phyloP scores from a whole-genome alignment of 2,888 invertebrate species.

The Phania funesta region DNA sequence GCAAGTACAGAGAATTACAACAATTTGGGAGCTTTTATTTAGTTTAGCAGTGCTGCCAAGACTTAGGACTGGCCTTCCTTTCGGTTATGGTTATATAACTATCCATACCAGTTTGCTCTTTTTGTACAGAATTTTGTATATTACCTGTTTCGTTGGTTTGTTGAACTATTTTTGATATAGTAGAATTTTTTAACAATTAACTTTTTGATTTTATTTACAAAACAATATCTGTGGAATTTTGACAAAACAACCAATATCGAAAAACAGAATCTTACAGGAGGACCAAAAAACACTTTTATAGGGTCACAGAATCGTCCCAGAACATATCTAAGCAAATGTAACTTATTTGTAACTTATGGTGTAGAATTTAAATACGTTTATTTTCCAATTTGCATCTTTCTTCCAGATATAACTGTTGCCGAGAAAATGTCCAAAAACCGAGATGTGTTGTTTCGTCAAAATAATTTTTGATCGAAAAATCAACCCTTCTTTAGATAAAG shows the following conservation, averaged over 20 bases:
- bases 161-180: too few species aligned
- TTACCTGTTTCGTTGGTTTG: too few species aligned
- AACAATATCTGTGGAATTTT: neutral
- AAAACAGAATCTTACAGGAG: neutral
- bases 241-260: neutral
- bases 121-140: too few species aligned
- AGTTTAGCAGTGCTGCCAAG: too few species aligned
- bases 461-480: constrained; percentile 28
- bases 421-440: constrained; percentile 16
- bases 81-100: too few species aligned
- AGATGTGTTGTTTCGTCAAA: constrained; percentile 20
- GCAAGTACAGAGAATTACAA: too few species aligned
- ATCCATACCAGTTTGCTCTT: too few species aligned
- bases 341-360: neutral
- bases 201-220: too few species aligned
- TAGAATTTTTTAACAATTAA: too few species aligned
- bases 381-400: neutral
- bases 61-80: too few species aligned
- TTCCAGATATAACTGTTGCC: neutral
- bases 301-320: neutral
- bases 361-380: constrained; percentile 3
- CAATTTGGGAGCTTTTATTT: too few species aligned
- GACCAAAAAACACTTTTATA: neutral
- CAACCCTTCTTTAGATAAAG: constrained; percentile 4
- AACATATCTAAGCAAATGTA: neutral